Evolutionary conservation across 2,888 invertebrate species (phyloP), one percentile per base, ranked within the genome.

Genomic region (Molorchus minor): DNA sequence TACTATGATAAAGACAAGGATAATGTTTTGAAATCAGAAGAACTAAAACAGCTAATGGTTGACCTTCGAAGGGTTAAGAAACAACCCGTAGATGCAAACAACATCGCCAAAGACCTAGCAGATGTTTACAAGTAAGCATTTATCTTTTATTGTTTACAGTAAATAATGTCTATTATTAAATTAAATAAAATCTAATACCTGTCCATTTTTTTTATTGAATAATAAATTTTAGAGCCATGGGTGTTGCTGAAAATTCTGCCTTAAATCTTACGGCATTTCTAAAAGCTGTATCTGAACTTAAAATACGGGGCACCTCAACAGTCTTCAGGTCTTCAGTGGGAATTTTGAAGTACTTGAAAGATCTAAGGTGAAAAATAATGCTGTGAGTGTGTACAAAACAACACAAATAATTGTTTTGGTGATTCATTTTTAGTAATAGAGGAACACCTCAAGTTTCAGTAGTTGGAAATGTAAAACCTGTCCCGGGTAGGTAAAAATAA

Each of bases 281-380:
- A n/a, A 83, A 84, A 17, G 85, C 84, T 0, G 87, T 90, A 5
- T 86, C 86, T 2, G 87, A 88, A 66, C 79, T 88, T 12, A 86
- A 85, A 52, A 84, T 90, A 40, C 81, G 89, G 47, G 90, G 90
- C 5, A 88, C 89, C 12, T 88, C 89, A 25, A 81, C 84, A 0
- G 77, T 91, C 52, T 84, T 90, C 65, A 81, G 90, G n/a, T 80
- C 88, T 1, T 82, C 84, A 0, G 80, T 79, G 19, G 81, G 83
- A 17, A 74, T 79, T 8, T 52, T 74, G 3, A 69, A 72, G 35
- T 73, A 71, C 53, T 40, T 80, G 1, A 74, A 72, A 45, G 71
- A 73, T 8, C 3, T 25, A 2, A 41, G 47, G 68, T 70, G 54
- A 43, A 43, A 29, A 12, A 29, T 15, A 25, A 10, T 29, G 30